phyloP scores from a whole-genome alignment of 2,113 vertebrate species.

The Gallinago undulata region DNA sequence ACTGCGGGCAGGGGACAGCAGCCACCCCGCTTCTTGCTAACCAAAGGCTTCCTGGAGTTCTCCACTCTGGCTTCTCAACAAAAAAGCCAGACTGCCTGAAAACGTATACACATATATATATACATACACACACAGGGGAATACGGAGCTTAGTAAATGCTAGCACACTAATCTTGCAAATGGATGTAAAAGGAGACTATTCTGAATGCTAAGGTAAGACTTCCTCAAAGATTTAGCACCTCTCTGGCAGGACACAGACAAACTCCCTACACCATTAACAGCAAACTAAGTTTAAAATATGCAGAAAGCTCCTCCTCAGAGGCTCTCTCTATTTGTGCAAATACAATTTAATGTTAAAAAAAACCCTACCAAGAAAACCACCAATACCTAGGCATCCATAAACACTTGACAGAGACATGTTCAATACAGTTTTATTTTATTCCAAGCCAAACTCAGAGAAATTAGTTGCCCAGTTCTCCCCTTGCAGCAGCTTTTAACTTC shows the following conservation, averaged over 20 bases:
- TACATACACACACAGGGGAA: neutral
- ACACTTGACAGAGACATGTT: neutral
- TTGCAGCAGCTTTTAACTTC: neutral
- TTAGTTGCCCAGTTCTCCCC: neutral
- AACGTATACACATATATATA: neutral
- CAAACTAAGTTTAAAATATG: neutral
- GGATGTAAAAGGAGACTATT: neutral
- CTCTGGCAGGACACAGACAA: neutral
- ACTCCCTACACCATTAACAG: neutral
- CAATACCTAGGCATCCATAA: neutral
- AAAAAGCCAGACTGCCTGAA: neutral
- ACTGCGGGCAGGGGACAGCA: fast-evolving
- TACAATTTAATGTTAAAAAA: neutral
- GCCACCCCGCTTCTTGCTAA: neutral
- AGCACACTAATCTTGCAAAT: neutral
- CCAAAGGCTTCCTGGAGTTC: neutral
- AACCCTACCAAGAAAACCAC: too few species aligned
- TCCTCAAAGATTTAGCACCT: neutral
- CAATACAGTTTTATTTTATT: neutral
- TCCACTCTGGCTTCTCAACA: neutral
- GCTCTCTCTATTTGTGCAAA: neutral
- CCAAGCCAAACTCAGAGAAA: neutral
- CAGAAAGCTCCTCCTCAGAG: neutral
- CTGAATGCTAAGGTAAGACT: neutral
- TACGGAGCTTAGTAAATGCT: neutral